Percentiles rank a stretch among this genome's conserved stretches.
These are phyloP conservation scores for Ooceraea biroi DNA, from an alignment of 1,140 invertebrate genomes.

Conservation along the genomic window DNA sequence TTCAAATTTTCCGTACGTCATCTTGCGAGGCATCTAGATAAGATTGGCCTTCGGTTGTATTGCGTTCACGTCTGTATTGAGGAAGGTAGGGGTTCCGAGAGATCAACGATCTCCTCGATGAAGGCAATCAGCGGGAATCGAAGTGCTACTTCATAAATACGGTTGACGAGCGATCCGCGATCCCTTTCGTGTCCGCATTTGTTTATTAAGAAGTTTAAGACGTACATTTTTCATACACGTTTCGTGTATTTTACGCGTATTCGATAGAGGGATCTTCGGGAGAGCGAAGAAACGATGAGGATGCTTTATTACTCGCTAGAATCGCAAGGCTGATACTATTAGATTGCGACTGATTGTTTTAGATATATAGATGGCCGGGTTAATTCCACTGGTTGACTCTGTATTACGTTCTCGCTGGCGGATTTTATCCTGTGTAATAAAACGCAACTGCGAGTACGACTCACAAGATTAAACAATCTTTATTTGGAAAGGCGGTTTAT, in stretches of 20 bases:
- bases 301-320: background rate
- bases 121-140: constrained; percentile 18
- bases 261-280: background rate
- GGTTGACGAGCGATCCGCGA: background rate
- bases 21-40: constrained; percentile 24
- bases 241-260: background rate
- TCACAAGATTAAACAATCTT: background rate
- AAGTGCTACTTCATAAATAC: constrained; percentile 30
- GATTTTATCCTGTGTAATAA: background rate
- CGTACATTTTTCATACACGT: background rate
- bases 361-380: background rate
- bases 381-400: background rate
- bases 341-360: background rate
- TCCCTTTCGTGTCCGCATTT: no score
- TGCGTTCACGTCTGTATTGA: constrained; percentile 34
- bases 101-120: constrained; percentile 48
- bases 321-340: background rate
- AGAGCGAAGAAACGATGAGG: background rate
- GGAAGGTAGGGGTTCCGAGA: constrained; percentile 47
- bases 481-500: background rate
- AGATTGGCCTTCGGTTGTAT: constrained; percentile 26
- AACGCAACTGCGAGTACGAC: background rate
- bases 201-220: background rate
- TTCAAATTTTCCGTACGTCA: constrained; percentile 25
- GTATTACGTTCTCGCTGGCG: background rate